Evolutionary conservation across 2,113 vertebrate species (phyloP).

Genomic region (Oncorhynchus tshawytscha): DNA sequence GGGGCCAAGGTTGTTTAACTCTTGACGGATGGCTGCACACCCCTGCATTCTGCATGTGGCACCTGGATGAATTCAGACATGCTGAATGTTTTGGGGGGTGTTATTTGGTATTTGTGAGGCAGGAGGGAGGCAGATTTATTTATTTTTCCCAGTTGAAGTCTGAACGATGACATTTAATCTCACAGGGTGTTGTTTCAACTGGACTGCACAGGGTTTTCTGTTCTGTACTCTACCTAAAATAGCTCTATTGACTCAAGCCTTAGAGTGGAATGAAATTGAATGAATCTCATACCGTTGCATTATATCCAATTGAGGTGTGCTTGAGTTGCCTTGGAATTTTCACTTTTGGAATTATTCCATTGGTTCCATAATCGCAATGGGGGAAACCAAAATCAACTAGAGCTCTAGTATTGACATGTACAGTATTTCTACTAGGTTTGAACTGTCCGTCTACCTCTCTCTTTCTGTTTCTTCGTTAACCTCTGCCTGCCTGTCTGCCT

Average conservation of each 20-base stretch:
- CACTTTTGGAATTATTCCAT: no score
- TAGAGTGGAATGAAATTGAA: neutral
- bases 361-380: neutral
- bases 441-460: neutral
- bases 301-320: no score
- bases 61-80: slow-evolving; percentile 21
- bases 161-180: slow-evolving; percentile 53
- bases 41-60: slow-evolving; percentile 49
- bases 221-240: slow-evolving; percentile 35
- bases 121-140: slow-evolving; percentile 1
- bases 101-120: slow-evolving; percentile 33
- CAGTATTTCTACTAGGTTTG: neutral
- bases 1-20: slow-evolving; percentile 40
- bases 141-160: slow-evolving; percentile 48
- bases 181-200: slow-evolving; percentile 27
- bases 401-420: neutral
- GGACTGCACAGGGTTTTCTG: slow-evolving; percentile 32
- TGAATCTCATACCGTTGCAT: neutral
- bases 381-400: neutral
- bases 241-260: slow-evolving; percentile 37
- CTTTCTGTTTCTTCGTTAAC: neutral
- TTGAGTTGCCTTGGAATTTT: no score
- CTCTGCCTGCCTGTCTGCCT: neutral
- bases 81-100: slow-evolving; percentile 21
- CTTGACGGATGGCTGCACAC: slow-evolving; percentile 44